phyloP scores from a whole-genome alignment of 2,797 vertebrate genomes.

The Myripristis jacobus region DNA sequence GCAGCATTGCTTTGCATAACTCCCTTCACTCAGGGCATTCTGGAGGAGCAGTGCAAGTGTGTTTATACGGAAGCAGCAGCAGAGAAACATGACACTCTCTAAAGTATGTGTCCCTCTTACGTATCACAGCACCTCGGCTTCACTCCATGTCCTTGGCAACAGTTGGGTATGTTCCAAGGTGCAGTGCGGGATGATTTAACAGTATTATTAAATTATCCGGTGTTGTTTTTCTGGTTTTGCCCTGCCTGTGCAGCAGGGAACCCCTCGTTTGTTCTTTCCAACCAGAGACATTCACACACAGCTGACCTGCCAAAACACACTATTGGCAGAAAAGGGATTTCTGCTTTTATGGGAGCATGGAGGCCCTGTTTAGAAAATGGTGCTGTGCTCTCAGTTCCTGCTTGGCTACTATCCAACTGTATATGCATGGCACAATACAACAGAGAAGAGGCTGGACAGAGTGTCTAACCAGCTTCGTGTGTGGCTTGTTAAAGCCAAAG shows the following conservation, averaged over 20 bases:
- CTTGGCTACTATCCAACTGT: constrained; percentile 39
- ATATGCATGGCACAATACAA: constrained; percentile 15
- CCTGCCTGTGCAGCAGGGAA: constrained; percentile 11
- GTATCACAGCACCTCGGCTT: background rate
- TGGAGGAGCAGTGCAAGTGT: background rate
- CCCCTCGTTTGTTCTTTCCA: constrained; percentile 7
- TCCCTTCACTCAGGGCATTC: too few species aligned
- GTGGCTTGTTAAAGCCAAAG: background rate
- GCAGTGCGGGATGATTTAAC: background rate
- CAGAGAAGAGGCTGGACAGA: background rate
- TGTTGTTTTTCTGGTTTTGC: constrained; percentile 3
- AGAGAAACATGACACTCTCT: background rate
- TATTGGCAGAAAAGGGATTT: constrained; percentile 54
- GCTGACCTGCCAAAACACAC: constrained; percentile 43
- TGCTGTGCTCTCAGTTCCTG: constrained; percentile 54
- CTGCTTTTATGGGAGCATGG: constrained; percentile 53
- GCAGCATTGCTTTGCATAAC: background rate
- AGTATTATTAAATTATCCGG: constrained; percentile 3
- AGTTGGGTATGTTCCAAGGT: background rate
- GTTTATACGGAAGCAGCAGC: background rate
- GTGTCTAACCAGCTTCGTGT: constrained; percentile 26
- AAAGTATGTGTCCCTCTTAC: background rate
- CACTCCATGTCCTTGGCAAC: too few species aligned
- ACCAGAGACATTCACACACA: constrained; percentile 24
- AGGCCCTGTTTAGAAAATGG: constrained; percentile 50